Percentiles rank a stretch among this genome's conserved stretches.
phyloP scores from a whole-genome alignment of 2,888 invertebrate genomes.

The Eilema caniola region DNA sequence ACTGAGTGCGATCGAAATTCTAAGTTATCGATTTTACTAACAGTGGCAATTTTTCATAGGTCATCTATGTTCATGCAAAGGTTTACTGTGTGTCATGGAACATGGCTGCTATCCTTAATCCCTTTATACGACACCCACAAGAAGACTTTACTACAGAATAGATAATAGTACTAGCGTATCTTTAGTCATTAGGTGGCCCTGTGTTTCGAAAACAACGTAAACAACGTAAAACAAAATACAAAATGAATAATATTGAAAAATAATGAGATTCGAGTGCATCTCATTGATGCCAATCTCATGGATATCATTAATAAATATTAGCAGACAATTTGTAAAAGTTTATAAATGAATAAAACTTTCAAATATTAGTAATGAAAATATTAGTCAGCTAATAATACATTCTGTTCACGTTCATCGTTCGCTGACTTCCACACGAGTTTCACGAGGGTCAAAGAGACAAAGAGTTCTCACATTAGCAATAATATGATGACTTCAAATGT shows the following conservation, averaged over 20 bases:
- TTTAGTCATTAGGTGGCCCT: too few species aligned
- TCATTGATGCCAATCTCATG: too few species aligned
- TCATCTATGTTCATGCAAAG: too few species aligned
- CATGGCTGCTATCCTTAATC: too few species aligned
- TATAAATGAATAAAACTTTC: conserved; percentile 34
- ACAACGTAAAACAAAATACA: too few species aligned
- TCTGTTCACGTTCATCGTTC: conserved; percentile 56
- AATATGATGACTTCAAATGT: conserved; percentile 23
- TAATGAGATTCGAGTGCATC: background rate
- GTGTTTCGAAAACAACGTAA: too few species aligned
- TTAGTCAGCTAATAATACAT: conserved; percentile 61
- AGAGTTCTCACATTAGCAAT: conserved; percentile 28
- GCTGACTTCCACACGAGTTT: conserved; percentile 41
- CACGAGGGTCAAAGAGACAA: conserved; percentile 56
- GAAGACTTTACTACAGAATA: too few species aligned
- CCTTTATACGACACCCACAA: too few species aligned
- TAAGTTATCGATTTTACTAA: background rate
- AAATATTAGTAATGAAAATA: conserved; percentile 48
- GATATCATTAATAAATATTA: background rate
- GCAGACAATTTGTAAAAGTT: conserved; percentile 28
- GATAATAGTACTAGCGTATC: too few species aligned
- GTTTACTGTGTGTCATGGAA: too few species aligned
- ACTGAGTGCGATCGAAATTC: background rate
- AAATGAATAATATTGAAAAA: background rate
- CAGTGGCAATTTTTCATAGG: background rate